These are phyloP conservation scores for Hirtodrosophila confusa DNA, from an alignment of 2,888 invertebrate genomes.

Conservation along the genomic window DNA sequence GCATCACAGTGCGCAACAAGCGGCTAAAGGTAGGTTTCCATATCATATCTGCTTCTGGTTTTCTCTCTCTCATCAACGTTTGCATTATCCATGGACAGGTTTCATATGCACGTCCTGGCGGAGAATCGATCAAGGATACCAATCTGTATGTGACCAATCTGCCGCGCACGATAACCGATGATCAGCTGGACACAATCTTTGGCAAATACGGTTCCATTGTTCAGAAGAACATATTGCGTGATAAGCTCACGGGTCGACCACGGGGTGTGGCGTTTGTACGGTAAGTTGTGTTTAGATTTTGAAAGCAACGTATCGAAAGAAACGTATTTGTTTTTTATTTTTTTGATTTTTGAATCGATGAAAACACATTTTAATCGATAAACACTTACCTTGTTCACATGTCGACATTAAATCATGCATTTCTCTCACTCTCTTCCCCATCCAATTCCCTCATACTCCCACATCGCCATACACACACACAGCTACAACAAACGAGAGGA, in stretches of 20 bases:
- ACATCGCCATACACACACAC: not conserved
- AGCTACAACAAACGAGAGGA: conserved; percentile 95
- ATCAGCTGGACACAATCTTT: conserved; percentile 93
- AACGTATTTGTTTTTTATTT: too few relatives aligned
- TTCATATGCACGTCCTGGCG: conserved; percentile 95
- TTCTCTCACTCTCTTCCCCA: conserved; percentile 3
- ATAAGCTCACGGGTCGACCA: conserved; percentile 94
- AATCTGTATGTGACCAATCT: conserved; percentile 97
- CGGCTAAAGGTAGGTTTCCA: conserved; percentile 89
- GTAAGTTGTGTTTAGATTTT: conserved; percentile 84
- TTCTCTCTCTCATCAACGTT: not conserved
- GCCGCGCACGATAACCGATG: conserved; percentile 93
- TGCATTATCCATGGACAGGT: conserved; percentile 85
- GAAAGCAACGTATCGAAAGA: too few relatives aligned
- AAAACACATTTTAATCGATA: conserved; percentile 1
- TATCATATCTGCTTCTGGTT: not conserved
- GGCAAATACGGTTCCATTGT: conserved; percentile 95
- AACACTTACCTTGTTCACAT: conserved; percentile 5
- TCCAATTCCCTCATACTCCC: not conserved
- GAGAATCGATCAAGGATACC: conserved; percentile 96
- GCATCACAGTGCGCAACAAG: conserved; percentile 95
- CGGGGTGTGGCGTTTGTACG: conserved; percentile 96
- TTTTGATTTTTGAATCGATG: not conserved
- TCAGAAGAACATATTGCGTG: conserved; percentile 95
- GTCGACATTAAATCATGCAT: conserved; percentile 2